A percentile compares a stretch with the other conserved stretches of the same genome.
phyloP scores from a whole-genome alignment of 2,113 vertebrate genomes.

The Anoura caudifer region DNA sequence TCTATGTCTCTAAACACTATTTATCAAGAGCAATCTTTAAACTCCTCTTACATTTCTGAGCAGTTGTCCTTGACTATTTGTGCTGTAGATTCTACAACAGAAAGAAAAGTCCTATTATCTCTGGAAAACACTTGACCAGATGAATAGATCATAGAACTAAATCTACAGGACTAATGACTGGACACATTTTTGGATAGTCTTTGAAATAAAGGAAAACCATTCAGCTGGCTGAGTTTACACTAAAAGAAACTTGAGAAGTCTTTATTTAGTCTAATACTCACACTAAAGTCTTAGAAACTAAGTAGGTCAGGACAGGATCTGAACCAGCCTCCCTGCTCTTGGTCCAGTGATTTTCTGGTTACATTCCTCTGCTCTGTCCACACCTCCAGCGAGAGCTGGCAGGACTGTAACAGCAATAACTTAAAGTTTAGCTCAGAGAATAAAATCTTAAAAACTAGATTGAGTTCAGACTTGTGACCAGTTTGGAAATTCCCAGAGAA shows the following conservation, averaged over 20 bases:
- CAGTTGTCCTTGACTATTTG: not conserved
- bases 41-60: not conserved
- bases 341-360: not conserved
- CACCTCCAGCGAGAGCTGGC: not conserved
- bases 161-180: not conserved
- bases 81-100: not conserved
- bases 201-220: conserved; percentile 10
- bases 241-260: not conserved
- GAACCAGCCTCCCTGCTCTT: not conserved
- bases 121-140: not conserved
- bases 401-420: not conserved
- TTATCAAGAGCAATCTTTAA: not conserved
- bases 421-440: not conserved
- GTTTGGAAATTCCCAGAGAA: not conserved
- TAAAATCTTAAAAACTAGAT: not conserved
- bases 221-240: not conserved
- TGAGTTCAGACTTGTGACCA: not conserved
- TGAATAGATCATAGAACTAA: not conserved
- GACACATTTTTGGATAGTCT: not conserved
- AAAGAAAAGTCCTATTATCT: not conserved
- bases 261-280: not conserved
- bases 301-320: not conserved
- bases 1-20: not conserved
- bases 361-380: not conserved
- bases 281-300: not conserved